Conservation (phyloP, 2,113 vertebrate species). For the Paracanthobrama guichenoti region DNA sequence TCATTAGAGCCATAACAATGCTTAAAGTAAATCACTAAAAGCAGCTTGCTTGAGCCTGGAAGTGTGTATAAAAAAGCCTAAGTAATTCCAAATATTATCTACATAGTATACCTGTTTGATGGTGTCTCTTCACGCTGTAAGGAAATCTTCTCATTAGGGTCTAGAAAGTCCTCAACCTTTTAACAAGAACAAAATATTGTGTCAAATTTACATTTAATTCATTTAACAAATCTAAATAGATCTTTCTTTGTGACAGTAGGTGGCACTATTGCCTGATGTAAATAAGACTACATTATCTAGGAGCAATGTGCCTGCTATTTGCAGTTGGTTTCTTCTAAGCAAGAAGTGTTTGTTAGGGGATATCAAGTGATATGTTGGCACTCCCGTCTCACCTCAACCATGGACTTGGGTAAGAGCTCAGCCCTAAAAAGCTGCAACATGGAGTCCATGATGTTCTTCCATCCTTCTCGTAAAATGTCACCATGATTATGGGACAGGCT, state of each 20-base stretch:
- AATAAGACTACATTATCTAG: not conserved
- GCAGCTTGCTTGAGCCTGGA: not conserved
- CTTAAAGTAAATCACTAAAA: not conserved
- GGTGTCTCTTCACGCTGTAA: slow-evolving; percentile 94
- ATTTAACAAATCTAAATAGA: not conserved
- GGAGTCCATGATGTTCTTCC: slow-evolving; percentile 99
- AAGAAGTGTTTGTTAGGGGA: not conserved
- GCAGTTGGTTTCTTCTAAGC: not conserved
- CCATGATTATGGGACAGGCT: slow-evolving; percentile 93
- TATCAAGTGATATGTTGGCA: not conserved
- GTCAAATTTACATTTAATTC: not conserved
- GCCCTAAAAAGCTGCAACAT: slow-evolving; percentile 97
- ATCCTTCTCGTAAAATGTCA: slow-evolving; percentile 96
- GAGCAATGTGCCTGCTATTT: not conserved
- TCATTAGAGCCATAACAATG: not conserved
- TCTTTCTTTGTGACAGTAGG: slow-evolving; percentile 54
- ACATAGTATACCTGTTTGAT: slow-evolving; percentile 83
- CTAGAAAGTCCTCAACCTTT: slow-evolving; percentile 96
- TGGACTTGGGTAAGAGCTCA: slow-evolving; percentile 93
- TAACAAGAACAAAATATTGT: slow-evolving; percentile 35
- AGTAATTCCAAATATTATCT: not conserved
- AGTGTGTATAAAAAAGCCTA: not conserved
- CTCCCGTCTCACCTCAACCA: slow-evolving; percentile 83
- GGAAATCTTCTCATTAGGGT: slow-evolving; percentile 95
- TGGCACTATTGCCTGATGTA: slow-evolving; percentile 55